Percentiles rank a stretch among this genome's conserved stretches.
Evolutionary conservation across 1,140 invertebrate species (phyloP).

Genomic region (Eumaeus atala): DNA sequence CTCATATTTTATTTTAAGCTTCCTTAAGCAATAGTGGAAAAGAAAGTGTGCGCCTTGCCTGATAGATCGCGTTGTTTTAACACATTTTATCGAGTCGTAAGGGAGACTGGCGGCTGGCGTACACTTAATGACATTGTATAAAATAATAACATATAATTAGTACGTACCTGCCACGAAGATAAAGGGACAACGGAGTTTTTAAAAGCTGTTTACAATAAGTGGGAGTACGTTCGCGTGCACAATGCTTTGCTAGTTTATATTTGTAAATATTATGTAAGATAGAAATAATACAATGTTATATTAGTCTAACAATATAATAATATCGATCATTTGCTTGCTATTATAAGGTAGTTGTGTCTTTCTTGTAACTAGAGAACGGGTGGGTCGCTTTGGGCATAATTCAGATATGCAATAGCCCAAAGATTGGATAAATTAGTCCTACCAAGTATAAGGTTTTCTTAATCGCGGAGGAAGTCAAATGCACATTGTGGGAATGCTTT

Average conservation of each 20-base stretch:
- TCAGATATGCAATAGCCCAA: too few relatives aligned
- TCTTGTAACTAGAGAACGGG: too few relatives aligned
- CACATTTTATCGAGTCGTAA: conserved; percentile 12
- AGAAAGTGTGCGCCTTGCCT: conserved; percentile 1
- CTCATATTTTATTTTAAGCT: conserved; percentile 23
- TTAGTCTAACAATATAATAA: too few relatives aligned
- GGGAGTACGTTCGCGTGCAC: conserved; percentile 43
- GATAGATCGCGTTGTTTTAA: conserved; percentile 28
- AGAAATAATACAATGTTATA: too few relatives aligned
- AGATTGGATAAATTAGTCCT: too few relatives aligned
- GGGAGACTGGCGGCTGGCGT: conserved; percentile 11
- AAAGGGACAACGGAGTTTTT: conserved; percentile 57
- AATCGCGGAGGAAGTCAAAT: too few relatives aligned
- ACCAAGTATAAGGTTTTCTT: too few relatives aligned
- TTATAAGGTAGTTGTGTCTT: too few relatives aligned
- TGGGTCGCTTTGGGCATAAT: too few relatives aligned
- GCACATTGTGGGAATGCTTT: neutral
- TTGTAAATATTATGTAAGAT: neutral
- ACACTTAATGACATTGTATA: conserved; percentile 57
- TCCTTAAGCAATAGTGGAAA: conserved; percentile 32
- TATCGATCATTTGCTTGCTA: too few relatives aligned
- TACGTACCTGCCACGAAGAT: conserved; percentile 57
- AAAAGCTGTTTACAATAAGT: conserved; percentile 67
- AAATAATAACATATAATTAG: conserved; percentile 67
- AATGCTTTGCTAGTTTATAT: conserved; percentile 23